Evolutionary conservation across 2,113 vertebrate genomes (phyloP).

Genomic region (Silurus glanis): DNA sequence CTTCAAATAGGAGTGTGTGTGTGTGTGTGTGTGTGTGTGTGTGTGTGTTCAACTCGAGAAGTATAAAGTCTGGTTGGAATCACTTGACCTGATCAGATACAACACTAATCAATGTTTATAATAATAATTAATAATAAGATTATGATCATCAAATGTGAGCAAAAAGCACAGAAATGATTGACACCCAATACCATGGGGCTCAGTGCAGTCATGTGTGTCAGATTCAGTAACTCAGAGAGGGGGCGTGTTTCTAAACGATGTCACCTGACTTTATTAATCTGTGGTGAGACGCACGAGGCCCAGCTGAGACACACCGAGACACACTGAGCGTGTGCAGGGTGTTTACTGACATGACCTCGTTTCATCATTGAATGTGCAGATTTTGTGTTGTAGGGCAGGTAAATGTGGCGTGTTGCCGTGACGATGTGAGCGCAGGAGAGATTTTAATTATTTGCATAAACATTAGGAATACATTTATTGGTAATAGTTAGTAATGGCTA

Average conservation of each 20-base stretch:
- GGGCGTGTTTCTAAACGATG: not conserved
- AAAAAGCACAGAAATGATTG: not conserved
- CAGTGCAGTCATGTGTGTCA: not conserved
- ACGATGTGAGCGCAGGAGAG: not conserved
- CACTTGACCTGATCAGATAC: not conserved
- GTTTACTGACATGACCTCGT: not conserved
- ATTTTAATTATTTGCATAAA: not conserved
- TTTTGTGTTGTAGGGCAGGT: not conserved
- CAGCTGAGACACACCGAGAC: not conserved
- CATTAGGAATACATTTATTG: not conserved
- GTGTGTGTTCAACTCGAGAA: not conserved
- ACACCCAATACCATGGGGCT: not conserved
- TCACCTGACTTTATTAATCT: not conserved
- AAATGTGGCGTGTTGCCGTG: not conserved
- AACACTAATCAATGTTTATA: not conserved
- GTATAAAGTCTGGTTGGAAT: not conserved
- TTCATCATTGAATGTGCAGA: not conserved
- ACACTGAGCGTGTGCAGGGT: not conserved
- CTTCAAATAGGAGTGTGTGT: too few species aligned
- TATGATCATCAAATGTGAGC: not conserved
- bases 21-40: not conserved
- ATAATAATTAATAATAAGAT: not conserved
- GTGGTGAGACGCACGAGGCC: not conserved
- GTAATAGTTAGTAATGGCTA: too few species aligned
- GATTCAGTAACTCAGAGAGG: not conserved